Conservation (phyloP, 2,888 invertebrate species). For the Labia minor region DNA sequence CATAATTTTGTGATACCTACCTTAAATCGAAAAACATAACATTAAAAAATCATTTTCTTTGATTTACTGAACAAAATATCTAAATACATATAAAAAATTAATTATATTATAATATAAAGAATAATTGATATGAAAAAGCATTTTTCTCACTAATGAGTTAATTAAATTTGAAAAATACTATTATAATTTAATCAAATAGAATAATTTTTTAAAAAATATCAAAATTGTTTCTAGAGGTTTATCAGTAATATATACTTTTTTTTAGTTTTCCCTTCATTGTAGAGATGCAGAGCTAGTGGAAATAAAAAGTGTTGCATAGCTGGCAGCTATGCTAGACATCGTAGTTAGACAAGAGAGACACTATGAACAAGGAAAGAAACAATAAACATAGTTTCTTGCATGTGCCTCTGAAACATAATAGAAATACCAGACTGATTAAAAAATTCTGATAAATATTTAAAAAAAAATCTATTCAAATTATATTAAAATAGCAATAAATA, state of each 20-base stretch:
- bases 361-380: not conserved
- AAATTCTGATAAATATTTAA: constrained; percentile 24
- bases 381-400: constrained; percentile 45
- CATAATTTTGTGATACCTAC: too few species aligned
- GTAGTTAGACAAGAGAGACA: constrained; percentile 1
- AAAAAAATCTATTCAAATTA: not conserved
- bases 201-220: not conserved
- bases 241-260: not conserved
- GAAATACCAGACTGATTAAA: constrained; percentile 45
- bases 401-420: constrained; percentile 75
- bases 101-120: too few species aligned
- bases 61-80: too few species aligned
- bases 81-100: too few species aligned
- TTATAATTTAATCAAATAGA: not conserved
- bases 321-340: not conserved
- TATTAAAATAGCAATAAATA: not conserved
- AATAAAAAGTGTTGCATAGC: not conserved
- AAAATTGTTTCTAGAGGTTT: not conserved
- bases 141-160: too few species aligned
- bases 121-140: too few species aligned
- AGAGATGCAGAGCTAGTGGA: constrained; percentile 8
- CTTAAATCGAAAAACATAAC: too few species aligned
- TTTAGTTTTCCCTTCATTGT: constrained; percentile 7
- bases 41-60: too few species aligned
- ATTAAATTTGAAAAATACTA: not conserved